Evolutionary conservation across 2,888 invertebrate species (phyloP).

Genomic region (Orchesellides sinensis): DNA sequence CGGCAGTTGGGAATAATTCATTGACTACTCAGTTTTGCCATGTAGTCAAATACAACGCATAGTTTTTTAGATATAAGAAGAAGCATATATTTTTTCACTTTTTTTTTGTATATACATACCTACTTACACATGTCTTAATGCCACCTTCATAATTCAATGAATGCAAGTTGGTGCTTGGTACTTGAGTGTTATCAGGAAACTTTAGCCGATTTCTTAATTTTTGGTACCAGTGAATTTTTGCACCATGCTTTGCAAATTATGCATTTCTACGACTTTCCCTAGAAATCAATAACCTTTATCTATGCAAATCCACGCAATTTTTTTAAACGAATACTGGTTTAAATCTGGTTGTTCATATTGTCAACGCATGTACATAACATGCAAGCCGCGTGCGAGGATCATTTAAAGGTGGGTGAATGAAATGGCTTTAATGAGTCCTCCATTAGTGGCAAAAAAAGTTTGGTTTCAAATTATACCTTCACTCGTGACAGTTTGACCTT

Average conservation of each 20-base stretch:
- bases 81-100: background rate
- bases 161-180: background rate
- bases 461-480: no score
- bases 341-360: no score
- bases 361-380: no score
- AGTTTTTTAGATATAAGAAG: background rate
- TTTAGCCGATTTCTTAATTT: background rate
- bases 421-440: no score
- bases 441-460: no score
- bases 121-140: background rate
- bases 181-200: background rate
- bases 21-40: slow-evolving; percentile 32
- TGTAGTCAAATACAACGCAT: background rate
- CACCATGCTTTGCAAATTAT: background rate
- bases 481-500: no score
- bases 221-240: background rate
- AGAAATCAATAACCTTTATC: no score
- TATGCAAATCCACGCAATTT: background rate
- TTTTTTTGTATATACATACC: no score
- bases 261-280: no score
- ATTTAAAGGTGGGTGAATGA: no score
- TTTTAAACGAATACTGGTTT: no score
- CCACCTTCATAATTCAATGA: slow-evolving; percentile 38
- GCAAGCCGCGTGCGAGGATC: no score
- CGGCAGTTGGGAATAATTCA: slow-evolving; percentile 46